Conservation (phyloP, 2,888 invertebrate species). For the Saturnia pavonia region DNA sequence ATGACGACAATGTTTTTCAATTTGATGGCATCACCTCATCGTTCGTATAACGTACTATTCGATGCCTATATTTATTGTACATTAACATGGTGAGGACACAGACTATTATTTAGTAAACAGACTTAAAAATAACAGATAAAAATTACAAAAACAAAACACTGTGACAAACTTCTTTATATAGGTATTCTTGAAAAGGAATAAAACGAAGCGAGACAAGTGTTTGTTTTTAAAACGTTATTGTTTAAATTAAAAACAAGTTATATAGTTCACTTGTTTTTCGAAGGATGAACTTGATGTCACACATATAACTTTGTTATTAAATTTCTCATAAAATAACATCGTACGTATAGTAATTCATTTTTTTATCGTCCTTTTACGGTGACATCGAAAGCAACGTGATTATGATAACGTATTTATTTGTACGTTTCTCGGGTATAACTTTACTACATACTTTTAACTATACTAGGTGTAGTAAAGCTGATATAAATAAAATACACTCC, state of each 20-base stretch:
- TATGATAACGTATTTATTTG: not conserved
- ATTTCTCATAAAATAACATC: not conserved
- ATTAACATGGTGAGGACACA: not conserved
- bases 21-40: not conserved
- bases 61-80: not conserved
- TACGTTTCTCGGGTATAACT: not conserved
- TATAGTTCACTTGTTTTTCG: not conserved
- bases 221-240: slow-evolving; percentile 5
- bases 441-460: not conserved
- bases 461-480: not conserved
- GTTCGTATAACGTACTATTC: not conserved
- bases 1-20: not conserved
- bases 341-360: not conserved
- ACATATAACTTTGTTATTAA: slow-evolving; percentile 5
- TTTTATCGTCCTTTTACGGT: not conserved
- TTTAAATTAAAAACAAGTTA: not conserved
- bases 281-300: not conserved
- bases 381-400: not conserved
- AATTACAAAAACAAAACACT: not conserved
- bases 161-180: not conserved
- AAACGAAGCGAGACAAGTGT: not conserved
- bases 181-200: not conserved
- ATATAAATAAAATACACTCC: not conserved
- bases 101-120: not conserved
- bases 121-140: not conserved